Conservation (phyloP, 2,797 vertebrate genomes). For the Craterocephalus amniculus region DNA sequence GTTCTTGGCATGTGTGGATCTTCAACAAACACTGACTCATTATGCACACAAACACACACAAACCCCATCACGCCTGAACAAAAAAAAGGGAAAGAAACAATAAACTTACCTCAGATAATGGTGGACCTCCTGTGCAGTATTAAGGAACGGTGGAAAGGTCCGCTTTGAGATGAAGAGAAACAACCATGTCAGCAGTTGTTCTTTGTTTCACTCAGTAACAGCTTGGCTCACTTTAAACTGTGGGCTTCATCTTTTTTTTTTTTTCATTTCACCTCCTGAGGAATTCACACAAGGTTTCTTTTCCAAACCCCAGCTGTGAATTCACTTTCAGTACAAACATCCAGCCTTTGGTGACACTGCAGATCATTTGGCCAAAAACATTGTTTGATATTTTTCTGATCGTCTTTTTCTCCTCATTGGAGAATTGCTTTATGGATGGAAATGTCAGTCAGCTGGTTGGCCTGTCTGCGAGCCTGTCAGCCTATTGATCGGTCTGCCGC, state of each 20-base stretch:
- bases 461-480: conserved; percentile 4
- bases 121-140: conserved; percentile 43
- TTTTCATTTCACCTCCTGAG: conserved; percentile 49
- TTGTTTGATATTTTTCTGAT: conserved; percentile 35
- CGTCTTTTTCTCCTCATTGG: conserved; percentile 2
- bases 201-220: conserved; percentile 56
- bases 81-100: conserved; percentile 37
- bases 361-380: conserved; percentile 44
- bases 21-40: conserved; percentile 28
- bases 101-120: conserved; percentile 43
- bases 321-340: conserved; percentile 51
- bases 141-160: conserved; percentile 41
- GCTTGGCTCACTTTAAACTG: conserved; percentile 54
- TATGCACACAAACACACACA: conserved; percentile 19
- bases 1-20: conserved; percentile 48
- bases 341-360: conserved; percentile 31
- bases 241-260: background rate
- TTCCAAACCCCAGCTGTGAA: conserved; percentile 49
- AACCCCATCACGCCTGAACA: conserved; percentile 27
- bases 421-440: conserved; percentile 12
- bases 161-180: conserved; percentile 37
- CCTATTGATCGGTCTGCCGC: conserved; percentile 17
- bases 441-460: conserved; percentile 4
- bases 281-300: conserved; percentile 48
- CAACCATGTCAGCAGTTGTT: conserved; percentile 55